Conservation (phyloP, 1,140 invertebrate species). For the Polyergus mexicanus region DNA sequence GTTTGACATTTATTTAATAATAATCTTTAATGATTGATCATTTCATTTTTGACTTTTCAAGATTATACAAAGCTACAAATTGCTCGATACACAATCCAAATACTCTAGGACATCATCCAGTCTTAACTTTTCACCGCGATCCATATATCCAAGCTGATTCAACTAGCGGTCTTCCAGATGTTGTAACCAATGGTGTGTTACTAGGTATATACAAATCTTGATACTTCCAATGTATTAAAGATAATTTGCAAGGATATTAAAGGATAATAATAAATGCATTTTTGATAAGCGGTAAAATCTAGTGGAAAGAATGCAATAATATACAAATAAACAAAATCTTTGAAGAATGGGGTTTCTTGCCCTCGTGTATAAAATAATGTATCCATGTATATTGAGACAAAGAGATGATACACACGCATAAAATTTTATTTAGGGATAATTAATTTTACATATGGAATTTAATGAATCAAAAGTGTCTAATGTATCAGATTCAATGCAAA, state of each 20-base stretch:
- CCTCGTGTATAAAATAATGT: too few relatives aligned
- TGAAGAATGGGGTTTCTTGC: too few relatives aligned
- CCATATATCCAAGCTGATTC: slow-evolving; percentile 80
- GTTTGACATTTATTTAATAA: background rate
- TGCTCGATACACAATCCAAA: slow-evolving; percentile 61
- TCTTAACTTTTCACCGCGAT: slow-evolving; percentile 84
- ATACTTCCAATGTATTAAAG: slow-evolving; percentile 2
- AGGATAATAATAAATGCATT: background rate
- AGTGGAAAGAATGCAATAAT: background rate
- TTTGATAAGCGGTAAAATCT: background rate
- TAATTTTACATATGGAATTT: too few relatives aligned
- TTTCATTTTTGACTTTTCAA: slow-evolving; percentile 58
- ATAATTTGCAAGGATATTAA: background rate
- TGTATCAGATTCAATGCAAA: too few relatives aligned
- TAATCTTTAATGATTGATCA: background rate
- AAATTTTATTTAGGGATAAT: too few relatives aligned
- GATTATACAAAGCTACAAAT: slow-evolving; percentile 70
- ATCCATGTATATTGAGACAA: too few relatives aligned
- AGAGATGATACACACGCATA: too few relatives aligned
- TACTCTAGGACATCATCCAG: slow-evolving; percentile 82
- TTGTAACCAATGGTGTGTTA: slow-evolving; percentile 86
- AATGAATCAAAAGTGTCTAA: too few relatives aligned
- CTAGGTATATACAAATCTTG: slow-evolving; percentile 84
- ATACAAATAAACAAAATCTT: background rate
- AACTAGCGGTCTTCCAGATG: slow-evolving; percentile 85